Evolutionary conservation across 2,888 invertebrate genomes (phyloP).

Genomic region (Drosophila pseudotakahashii): DNA sequence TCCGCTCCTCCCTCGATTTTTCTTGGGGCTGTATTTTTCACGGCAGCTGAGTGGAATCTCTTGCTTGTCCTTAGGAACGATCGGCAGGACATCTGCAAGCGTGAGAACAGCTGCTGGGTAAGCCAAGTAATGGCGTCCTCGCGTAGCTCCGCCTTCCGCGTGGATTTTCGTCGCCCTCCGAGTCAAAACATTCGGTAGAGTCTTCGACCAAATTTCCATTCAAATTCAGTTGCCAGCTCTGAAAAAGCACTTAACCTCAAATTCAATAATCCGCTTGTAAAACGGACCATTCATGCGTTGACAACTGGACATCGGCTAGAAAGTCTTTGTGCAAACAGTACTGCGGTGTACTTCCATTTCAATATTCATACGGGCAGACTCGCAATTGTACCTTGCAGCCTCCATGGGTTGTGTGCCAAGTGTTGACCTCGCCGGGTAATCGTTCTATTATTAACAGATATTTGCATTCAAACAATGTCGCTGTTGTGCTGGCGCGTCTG

Average conservation of each 20-base stretch:
- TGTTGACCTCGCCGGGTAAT: constrained; percentile 73
- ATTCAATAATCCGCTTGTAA: constrained; percentile 81
- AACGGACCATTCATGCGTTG: constrained; percentile 60
- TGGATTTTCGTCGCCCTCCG: constrained; percentile 51
- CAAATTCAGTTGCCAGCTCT: constrained; percentile 51
- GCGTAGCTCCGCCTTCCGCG: constrained; percentile 71
- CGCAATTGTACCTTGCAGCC: neutral
- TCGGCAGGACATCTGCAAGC: constrained; percentile 24
- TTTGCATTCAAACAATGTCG: constrained; percentile 66
- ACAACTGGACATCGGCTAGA: constrained; percentile 26
- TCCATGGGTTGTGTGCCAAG: constrained; percentile 48
- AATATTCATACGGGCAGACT: constrained; percentile 55
- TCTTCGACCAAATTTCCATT: constrained; percentile 54
- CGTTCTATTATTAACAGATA: constrained; percentile 73
- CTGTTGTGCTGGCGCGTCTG: constrained; percentile 47
- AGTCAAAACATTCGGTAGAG: constrained; percentile 71
- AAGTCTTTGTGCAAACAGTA: constrained; percentile 41
- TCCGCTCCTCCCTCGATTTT: constrained; percentile 18
- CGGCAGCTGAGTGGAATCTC: constrained; percentile 38
- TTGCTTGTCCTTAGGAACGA: constrained; percentile 14
- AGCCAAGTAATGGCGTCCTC: constrained; percentile 72
- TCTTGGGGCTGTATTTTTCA: constrained; percentile 60
- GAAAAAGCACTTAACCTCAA: constrained; percentile 75
- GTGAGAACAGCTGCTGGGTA: constrained; percentile 51
- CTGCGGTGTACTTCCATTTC: constrained; percentile 71